Percentiles rank a stretch among this genome's conserved stretches.
phyloP scores from a whole-genome alignment of 2,888 invertebrate species.

The Tanypteryx hageni region DNA sequence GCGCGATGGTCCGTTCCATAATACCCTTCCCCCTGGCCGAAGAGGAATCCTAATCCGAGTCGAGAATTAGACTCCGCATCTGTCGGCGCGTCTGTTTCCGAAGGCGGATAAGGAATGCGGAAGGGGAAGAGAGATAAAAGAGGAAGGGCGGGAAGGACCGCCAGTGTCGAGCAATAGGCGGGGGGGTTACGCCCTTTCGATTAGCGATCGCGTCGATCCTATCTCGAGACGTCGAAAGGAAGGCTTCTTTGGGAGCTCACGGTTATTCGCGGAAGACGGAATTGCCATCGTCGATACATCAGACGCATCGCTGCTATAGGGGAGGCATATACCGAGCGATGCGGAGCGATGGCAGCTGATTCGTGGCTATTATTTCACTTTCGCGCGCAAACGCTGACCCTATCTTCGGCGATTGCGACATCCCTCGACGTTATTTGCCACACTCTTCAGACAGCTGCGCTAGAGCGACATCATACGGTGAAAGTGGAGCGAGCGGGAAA shows the following conservation, averaged over 20 bases:
- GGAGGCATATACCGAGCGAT: no score
- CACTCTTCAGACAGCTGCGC: background rate
- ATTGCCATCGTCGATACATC: no score
- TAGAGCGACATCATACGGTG: background rate
- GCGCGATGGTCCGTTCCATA: no score
- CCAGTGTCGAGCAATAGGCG: background rate
- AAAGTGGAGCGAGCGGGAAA: background rate
- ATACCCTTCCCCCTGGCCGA: background rate
- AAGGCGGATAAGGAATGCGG: conserved; percentile 10
- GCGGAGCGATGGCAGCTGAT: no score
- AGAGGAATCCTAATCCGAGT: background rate
- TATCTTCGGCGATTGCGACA: background rate
- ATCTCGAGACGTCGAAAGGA: no score
- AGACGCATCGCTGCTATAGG: no score
- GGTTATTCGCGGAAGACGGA: no score
- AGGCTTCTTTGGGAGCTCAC: no score
- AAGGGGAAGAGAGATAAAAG: background rate
- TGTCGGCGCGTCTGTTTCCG: background rate
- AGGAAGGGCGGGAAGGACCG: background rate
- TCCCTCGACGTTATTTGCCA: background rate
- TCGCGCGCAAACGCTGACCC: no score
- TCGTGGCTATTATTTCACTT: no score
- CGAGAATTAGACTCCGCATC: background rate
- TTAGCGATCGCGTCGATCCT: no score
- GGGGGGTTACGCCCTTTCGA: no score